phyloP scores from a whole-genome alignment of 2,888 invertebrate genomes.

The Caenorhabditis sp. region DNA sequence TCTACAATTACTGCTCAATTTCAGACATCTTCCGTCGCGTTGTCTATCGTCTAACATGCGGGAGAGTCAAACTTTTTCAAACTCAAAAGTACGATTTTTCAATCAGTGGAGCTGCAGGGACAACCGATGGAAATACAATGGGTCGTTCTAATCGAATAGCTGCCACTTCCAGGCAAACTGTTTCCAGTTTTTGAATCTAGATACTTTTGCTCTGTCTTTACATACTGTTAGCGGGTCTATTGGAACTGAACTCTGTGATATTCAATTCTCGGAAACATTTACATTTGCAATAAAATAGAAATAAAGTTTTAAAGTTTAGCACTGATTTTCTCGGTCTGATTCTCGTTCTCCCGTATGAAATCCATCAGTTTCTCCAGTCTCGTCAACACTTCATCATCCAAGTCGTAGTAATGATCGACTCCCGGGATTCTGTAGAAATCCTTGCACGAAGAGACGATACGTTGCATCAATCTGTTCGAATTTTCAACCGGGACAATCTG shows the following conservation, averaged over 20 bases:
- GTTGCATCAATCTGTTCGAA: conserved; percentile 48
- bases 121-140: not conserved
- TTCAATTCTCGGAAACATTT: not conserved
- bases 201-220: not conserved
- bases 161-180: not conserved
- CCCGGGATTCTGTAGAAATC: conserved; percentile 54
- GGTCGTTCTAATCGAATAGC: conserved; percentile 28
- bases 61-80: conserved; percentile 4
- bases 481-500: conserved; percentile 70
- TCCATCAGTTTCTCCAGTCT: conserved; percentile 38
- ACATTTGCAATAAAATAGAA: not conserved
- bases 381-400: conserved; percentile 51
- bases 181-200: conserved; percentile 32
- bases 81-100: conserved; percentile 41
- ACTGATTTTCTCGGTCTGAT: not conserved
- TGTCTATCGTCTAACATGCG: conserved; percentile 23
- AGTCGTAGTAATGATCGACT: conserved; percentile 66
- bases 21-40: conserved; percentile 32
- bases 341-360: conserved; percentile 24
- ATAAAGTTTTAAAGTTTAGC: conserved; percentile 11
- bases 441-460: conserved; percentile 53
- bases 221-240: not conserved
- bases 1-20: not conserved
- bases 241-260: not conserved
- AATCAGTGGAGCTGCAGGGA: conserved; percentile 8